These are phyloP conservation scores for Ganaspis brasiliensis DNA, from an alignment of 2,888 invertebrate genomes.

Conservation along the genomic window DNA sequence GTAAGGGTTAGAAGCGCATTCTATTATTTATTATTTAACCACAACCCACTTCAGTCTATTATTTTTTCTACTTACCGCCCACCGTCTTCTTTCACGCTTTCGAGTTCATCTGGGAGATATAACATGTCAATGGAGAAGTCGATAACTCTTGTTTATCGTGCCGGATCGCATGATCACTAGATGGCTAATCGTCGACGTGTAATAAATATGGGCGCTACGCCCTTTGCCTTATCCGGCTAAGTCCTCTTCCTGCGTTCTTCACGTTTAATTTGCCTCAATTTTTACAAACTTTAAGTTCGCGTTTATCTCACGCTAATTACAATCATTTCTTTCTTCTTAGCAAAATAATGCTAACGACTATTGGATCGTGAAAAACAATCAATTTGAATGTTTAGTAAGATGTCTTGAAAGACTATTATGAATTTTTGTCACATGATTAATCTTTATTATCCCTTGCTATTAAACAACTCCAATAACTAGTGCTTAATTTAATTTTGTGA, in stretches of 20 bases:
- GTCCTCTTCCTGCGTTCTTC: slow-evolving; percentile 33
- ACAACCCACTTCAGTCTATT: slow-evolving; percentile 19
- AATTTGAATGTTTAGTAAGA: no score
- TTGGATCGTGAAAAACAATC: no score
- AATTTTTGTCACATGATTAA: no score
- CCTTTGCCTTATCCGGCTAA: slow-evolving; percentile 44
- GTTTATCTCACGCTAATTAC: neutral
- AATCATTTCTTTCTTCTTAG: no score
- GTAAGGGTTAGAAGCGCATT: slow-evolving; percentile 1
- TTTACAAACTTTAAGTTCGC: neutral
- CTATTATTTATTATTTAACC: slow-evolving; percentile 35
- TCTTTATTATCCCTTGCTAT: no score
- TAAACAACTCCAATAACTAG: no score
- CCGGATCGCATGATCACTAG: slow-evolving; percentile 48
- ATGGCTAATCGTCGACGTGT: slow-evolving; percentile 56
- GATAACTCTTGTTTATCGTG: slow-evolving; percentile 53
- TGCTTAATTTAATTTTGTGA: no score
- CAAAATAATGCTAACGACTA: no score
- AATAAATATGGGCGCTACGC: slow-evolving; percentile 59
- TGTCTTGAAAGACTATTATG: no score
- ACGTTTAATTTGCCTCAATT: slow-evolving; percentile 22
- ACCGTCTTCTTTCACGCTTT: slow-evolving; percentile 21
- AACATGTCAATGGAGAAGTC: slow-evolving; percentile 51
- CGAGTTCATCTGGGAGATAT: slow-evolving; percentile 31
- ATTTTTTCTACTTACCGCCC: slow-evolving; percentile 28